Evolutionary conservation across 2,113 vertebrate species (phyloP).

Genomic region (Rhizomys pruinosus): DNA sequence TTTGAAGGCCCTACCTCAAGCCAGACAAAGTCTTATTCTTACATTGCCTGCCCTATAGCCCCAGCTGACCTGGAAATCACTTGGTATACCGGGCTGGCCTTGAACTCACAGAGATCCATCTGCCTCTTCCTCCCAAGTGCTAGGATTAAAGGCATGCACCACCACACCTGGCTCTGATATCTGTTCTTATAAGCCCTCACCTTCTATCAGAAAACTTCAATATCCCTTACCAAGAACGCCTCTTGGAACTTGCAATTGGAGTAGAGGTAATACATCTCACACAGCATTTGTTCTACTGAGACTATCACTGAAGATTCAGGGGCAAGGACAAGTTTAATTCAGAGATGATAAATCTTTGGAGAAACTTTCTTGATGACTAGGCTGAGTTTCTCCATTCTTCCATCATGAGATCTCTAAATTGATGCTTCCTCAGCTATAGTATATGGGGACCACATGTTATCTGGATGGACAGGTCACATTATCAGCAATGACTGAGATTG

Average conservation of each 20-base stretch:
- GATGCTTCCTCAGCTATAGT: background rate
- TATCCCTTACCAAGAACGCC: background rate
- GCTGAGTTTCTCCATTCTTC: background rate
- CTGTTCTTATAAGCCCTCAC: background rate
- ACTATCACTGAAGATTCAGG: background rate
- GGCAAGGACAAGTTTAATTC: background rate
- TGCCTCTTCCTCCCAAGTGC: too few relatives aligned
- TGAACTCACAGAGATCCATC: too few relatives aligned
- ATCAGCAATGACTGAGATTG: background rate
- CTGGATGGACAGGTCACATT: background rate
- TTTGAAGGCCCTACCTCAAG: too few relatives aligned
- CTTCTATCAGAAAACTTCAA: constrained; percentile 8
- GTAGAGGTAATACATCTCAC: background rate
- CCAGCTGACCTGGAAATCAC: too few relatives aligned
- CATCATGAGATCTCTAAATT: background rate
- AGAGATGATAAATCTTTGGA: background rate
- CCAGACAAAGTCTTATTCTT: too few relatives aligned
- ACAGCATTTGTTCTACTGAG: background rate
- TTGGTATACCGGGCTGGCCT: too few relatives aligned
- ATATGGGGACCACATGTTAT: background rate
- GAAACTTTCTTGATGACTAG: constrained; percentile 11
- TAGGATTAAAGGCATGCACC: too few relatives aligned
- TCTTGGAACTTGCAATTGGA: background rate
- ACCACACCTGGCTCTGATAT: too few relatives aligned
- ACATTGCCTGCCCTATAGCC: too few relatives aligned